These are phyloP conservation scores for Stigmatopora nigra DNA, from an alignment of 2,113 vertebrate species.

Conservation along the genomic window DNA sequence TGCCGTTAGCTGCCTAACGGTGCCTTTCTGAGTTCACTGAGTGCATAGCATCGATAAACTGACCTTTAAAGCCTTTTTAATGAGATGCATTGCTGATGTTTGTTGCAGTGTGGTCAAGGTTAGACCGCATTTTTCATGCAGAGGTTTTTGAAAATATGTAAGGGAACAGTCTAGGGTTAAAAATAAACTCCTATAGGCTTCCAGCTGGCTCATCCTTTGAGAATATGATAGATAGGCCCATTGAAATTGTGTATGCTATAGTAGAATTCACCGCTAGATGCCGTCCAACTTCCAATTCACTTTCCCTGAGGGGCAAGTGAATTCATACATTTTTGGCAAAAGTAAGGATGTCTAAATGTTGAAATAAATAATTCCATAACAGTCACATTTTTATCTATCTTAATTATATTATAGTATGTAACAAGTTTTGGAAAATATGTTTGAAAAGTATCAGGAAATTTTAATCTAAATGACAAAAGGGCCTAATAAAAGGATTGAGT, in stretches of 20 bases:
- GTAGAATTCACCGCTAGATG: constrained; percentile 42
- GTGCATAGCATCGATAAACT: constrained; percentile 11
- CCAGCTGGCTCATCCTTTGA: not conserved
- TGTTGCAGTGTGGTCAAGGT: not conserved
- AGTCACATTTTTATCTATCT: not conserved
- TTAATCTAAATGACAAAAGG: constrained; percentile 67
- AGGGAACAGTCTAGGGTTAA: not conserved
- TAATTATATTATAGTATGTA: constrained; percentile 29
- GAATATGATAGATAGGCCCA: not conserved
- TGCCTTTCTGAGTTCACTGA: constrained; percentile 41
- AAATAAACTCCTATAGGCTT: not conserved
- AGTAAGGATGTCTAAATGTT: constrained; percentile 4
- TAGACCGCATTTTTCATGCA: not conserved
- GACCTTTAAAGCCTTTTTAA: not conserved
- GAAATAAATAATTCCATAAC: not conserved
- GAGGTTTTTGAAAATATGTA: not conserved
- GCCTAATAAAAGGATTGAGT: constrained; percentile 40
- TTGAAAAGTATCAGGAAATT: constrained; percentile 53
- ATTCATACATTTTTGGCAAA: constrained; percentile 5
- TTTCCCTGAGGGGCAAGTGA: not conserved
- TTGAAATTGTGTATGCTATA: not conserved
- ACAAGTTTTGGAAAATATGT: constrained; percentile 36
- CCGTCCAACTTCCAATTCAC: constrained; percentile 21
- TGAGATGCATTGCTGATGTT: not conserved
- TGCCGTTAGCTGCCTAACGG: constrained; percentile 12